A percentile compares a stretch with the other conserved stretches of the same genome.
These are phyloP conservation scores for Protophormia terraenovae DNA, from an alignment of 2,888 invertebrate genomes.

Conservation along the genomic window DNA sequence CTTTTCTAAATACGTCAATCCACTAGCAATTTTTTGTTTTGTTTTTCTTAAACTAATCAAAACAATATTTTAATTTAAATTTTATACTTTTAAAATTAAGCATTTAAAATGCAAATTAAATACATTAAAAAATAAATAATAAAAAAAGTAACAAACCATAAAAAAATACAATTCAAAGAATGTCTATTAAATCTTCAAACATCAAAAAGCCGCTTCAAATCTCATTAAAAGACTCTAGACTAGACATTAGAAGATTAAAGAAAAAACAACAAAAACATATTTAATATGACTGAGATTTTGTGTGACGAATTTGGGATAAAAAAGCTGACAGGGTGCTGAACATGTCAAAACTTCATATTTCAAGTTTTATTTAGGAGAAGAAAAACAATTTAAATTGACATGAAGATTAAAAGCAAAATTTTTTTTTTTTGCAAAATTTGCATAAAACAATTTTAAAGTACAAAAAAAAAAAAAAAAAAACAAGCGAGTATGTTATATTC, in stretches of 20 bases:
- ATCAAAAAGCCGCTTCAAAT: not conserved
- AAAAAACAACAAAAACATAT: not conserved
- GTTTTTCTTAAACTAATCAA: not conserved
- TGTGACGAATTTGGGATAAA: conserved; percentile 34
- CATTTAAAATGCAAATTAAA: conserved; percentile 25
- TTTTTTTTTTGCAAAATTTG: not conserved
- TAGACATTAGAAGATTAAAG: not conserved
- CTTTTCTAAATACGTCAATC: not conserved
- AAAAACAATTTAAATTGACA: not conserved
- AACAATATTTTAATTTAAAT: not conserved
- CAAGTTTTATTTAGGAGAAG: not conserved
- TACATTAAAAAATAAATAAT: not conserved
- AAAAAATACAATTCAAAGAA: not conserved
- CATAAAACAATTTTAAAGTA: not conserved
- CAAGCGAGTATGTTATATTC: too few species aligned
- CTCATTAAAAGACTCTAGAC: not conserved
- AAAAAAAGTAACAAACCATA: not conserved
- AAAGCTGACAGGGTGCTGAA: conserved; percentile 32
- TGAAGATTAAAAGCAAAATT: not conserved
- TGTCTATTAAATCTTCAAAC: not conserved
- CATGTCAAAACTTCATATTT: conserved; percentile 53
- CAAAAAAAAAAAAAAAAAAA: too few species aligned
- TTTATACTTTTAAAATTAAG: not conserved
- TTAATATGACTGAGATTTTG: not conserved
- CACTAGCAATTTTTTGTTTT: not conserved